Base-by-base conservation (phyloP, 2,113 vertebrate genomes). In the Aptenodytes forsteri region DNA sequence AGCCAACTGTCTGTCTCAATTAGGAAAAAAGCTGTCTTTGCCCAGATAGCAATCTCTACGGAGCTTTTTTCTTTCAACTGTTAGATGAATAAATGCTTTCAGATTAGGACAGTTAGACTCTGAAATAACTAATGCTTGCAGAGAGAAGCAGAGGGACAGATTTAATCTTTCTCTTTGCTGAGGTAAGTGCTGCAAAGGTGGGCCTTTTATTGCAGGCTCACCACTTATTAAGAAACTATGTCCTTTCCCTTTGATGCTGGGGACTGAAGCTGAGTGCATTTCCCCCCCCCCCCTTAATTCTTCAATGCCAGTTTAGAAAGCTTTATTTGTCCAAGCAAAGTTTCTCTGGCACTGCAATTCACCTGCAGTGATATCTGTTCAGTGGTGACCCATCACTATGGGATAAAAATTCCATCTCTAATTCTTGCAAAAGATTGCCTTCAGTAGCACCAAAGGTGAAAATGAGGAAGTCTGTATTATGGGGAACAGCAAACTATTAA, bases 21-120 rank as follows among this genome's bases (percentile, higher is more conserved):
- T 64, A 36, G 76, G 69, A 87, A 96, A 98, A 98, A 96, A 97
- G 61, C 75, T 97, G 70, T 92, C 89, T 97, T 98, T 98, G 89
- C 94, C 78, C 90, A 98, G 93, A 94, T 90, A 97, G 91, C 95
- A 98, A 95, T 94, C 69, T 89, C 78, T 80, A 17, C 0, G 3
- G 49, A 23, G 4, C 20, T 49, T 96, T 96, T 97, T 97, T 96
- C 70, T 96, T 98, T 95, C 83, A 95, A 82, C 50, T 96, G 46
- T 92, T 98, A 72, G 79, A 84, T 96, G 80, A 97, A 90, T 84
- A 98, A 97, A 97, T 95, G 59, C 46, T 92, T 96, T 96, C 78
- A 96, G 88, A 96, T 96, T 97, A 97, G 91, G 86, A 95, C 36
- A 93, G 70, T 90, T 89, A 90, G 85, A 56, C 49, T 97, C 93